Conservation (phyloP, 2,888 invertebrate species). For the Drosophila formosana region DNA sequence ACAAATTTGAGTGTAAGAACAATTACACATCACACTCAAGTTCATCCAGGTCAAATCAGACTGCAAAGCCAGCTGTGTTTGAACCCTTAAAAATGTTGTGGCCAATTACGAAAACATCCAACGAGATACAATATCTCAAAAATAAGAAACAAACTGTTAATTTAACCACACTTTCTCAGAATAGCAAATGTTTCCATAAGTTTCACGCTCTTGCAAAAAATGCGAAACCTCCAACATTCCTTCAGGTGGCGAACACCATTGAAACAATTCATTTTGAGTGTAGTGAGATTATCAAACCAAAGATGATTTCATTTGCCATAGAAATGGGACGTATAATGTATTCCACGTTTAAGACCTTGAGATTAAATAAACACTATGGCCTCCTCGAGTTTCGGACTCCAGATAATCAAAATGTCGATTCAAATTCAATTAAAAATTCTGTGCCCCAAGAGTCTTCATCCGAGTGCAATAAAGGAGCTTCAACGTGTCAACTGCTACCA, state of each 20-base stretch:
- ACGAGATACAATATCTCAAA: neutral
- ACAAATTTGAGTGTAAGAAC: no score
- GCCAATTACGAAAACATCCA: neutral
- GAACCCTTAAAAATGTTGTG: no score
- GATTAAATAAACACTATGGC: neutral
- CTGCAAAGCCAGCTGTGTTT: no score
- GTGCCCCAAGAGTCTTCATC: neutral
- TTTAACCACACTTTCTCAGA: neutral
- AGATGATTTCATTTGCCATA: slow-evolving; percentile 18
- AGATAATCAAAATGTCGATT: slow-evolving; percentile 27
- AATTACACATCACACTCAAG: no score
- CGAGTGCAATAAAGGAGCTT: neutral
- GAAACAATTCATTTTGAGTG: slow-evolving; percentile 23
- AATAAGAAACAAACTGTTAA: neutral
- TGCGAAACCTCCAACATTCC: neutral
- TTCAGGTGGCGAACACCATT: neutral
- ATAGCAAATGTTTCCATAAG: neutral
- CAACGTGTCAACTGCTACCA: neutral
- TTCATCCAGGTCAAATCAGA: no score
- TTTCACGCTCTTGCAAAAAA: neutral
- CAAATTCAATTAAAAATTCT: neutral
- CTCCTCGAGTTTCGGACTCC: slow-evolving; percentile 61
- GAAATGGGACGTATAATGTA: neutral
- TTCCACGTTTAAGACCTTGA: neutral
- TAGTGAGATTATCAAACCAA: slow-evolving; percentile 19